These are phyloP conservation scores for Pseudolycoriella hygida DNA, from an alignment of 2,888 invertebrate genomes.

Conservation along the genomic window DNA sequence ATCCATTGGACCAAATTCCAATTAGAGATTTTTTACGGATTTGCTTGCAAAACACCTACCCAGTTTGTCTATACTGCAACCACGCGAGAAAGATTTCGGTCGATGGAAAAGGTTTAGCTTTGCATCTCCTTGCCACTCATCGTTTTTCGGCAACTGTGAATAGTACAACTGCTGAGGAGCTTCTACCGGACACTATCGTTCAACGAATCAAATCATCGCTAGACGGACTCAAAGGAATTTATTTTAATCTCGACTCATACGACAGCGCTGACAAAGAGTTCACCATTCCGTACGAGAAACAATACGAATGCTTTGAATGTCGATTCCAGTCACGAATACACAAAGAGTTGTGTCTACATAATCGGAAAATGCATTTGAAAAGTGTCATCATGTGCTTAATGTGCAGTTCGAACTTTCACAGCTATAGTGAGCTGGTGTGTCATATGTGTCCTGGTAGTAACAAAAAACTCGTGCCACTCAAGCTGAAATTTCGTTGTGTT, in stretches of 20 bases:
- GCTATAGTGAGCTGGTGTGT: slow-evolving; percentile 72
- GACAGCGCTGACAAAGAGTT: neutral
- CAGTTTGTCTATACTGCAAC: slow-evolving; percentile 66
- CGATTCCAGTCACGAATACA: slow-evolving; percentile 58
- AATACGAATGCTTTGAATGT: slow-evolving; percentile 77
- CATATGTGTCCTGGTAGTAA: slow-evolving; percentile 67
- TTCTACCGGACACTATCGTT: slow-evolving; percentile 52
- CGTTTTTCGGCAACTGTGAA: slow-evolving; percentile 62
- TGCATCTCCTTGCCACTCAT: slow-evolving; percentile 66
- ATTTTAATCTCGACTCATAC: slow-evolving; percentile 48
- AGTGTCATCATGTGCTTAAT: slow-evolving; percentile 65
- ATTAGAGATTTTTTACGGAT: slow-evolving; percentile 52
- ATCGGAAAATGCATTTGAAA: slow-evolving; percentile 73
- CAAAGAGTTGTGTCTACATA: slow-evolving; percentile 73
- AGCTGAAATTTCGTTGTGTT: slow-evolving; percentile 63
- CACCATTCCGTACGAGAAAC: slow-evolving; percentile 37
- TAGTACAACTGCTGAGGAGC: slow-evolving; percentile 57
- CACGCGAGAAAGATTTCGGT: slow-evolving; percentile 73
- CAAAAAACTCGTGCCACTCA: slow-evolving; percentile 26
- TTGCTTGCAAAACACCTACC: slow-evolving; percentile 50
- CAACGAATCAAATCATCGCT: slow-evolving; percentile 43
- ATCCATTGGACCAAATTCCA: slow-evolving; percentile 56
- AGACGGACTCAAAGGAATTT: slow-evolving; percentile 40
- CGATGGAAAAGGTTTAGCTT: slow-evolving; percentile 59
- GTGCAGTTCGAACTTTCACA: slow-evolving; percentile 76